Conservation (phyloP, 2,797 vertebrate species). For the Chloroceryle amazona region DNA sequence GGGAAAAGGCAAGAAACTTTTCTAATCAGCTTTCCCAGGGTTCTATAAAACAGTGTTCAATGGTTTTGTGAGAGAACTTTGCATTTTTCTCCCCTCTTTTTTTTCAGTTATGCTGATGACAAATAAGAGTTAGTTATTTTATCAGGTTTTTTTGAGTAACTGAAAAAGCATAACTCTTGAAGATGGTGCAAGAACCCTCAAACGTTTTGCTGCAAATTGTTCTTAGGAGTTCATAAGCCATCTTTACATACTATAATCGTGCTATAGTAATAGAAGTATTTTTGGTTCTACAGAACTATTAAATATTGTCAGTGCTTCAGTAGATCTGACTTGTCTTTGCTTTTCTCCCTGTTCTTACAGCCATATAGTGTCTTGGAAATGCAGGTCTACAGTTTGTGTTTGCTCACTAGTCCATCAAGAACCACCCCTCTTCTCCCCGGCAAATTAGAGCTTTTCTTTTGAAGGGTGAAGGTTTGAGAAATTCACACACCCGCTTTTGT, state of each 20-base stretch:
- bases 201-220: neutral
- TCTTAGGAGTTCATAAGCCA: neutral
- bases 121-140: neutral
- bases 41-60: neutral
- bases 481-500: neutral
- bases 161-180: neutral
- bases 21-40: neutral
- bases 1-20: neutral
- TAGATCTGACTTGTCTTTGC: neutral
- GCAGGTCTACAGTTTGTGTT: neutral
- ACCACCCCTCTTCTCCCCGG: fast-evolving
- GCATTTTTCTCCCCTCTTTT: neutral
- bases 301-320: neutral
- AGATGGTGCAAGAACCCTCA: neutral
- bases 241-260: neutral
- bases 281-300: neutral
- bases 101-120: neutral
- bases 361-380: neutral
- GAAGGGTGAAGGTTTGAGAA: neutral
- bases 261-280: neutral
- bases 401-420: neutral
- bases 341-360: neutral
- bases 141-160: neutral
- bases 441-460: neutral
- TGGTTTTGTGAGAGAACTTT: neutral